phyloP scores from a whole-genome alignment of 2,888 invertebrate species.

The Andrena fulva region DNA sequence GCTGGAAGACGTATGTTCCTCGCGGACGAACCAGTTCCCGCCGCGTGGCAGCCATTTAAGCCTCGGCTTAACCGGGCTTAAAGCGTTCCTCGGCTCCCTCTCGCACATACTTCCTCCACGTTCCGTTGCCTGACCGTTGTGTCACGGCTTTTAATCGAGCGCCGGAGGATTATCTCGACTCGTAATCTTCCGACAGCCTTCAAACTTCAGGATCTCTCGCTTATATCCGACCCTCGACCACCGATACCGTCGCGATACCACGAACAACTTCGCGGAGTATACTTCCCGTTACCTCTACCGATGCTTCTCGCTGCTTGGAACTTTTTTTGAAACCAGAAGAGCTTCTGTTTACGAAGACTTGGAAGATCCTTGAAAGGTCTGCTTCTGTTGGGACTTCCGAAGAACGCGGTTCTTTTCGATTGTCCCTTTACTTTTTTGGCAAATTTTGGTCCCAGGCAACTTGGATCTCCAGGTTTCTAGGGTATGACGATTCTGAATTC shows the following conservation, averaged over 20 bases:
- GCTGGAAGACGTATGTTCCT: constrained; percentile 22
- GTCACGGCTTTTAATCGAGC: constrained; percentile 69
- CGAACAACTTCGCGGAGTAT: background rate
- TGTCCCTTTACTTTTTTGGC: too few relatives aligned
- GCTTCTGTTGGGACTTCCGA: too few relatives aligned
- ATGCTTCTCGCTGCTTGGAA: background rate
- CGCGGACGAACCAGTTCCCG: constrained; percentile 46
- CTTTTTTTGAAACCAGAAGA: background rate
- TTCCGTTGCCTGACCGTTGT: constrained; percentile 52
- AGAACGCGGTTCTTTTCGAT: too few relatives aligned
- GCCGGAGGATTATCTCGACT: constrained; percentile 61
- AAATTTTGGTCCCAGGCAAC: too few relatives aligned
- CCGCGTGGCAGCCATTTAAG: constrained; percentile 58
- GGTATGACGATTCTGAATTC: too few relatives aligned
- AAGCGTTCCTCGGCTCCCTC: constrained; percentile 49
- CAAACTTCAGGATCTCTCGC: constrained; percentile 42
- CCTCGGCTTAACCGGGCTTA: constrained; percentile 66
- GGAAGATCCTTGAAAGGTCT: background rate
- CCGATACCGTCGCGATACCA: background rate
- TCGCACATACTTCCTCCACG: constrained; percentile 57
- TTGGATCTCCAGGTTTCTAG: too few relatives aligned
- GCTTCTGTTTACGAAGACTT: background rate
- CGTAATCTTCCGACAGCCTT: constrained; percentile 51
- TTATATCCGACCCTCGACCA: constrained; percentile 28
- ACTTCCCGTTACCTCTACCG: background rate